phyloP scores from a whole-genome alignment of 2,797 vertebrate species.

The Leptodactylus fallax region DNA sequence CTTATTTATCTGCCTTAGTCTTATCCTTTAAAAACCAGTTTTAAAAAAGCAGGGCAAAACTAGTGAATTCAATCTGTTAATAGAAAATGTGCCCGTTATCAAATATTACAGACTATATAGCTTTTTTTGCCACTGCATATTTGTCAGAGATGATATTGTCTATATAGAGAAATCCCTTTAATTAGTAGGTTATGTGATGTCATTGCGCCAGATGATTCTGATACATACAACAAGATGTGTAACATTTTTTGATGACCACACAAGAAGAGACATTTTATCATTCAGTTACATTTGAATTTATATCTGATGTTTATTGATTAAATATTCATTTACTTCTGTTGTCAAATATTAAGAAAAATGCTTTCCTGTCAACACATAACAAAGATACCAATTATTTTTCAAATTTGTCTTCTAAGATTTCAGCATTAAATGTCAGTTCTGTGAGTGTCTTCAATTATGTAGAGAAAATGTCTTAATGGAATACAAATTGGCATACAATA shows the following conservation, averaged over 20 bases:
- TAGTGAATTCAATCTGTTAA: neutral
- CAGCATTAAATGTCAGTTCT: conserved; percentile 33
- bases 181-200: neutral
- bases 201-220: neutral
- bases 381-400: conserved; percentile 22
- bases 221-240: neutral
- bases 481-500: conserved; percentile 30
- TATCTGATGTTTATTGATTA: neutral
- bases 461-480: conserved; percentile 34
- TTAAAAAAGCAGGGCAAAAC: neutral
- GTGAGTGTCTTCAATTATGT: conserved; percentile 41
- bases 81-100: neutral
- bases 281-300: neutral
- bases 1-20: no score
- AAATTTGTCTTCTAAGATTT: conserved; percentile 32
- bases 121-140: neutral
- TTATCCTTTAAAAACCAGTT: no score
- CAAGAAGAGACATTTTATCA: neutral
- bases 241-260: neutral
- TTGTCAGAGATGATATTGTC: neutral
- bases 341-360: conserved; percentile 21
- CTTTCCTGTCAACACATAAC: conserved; percentile 4
- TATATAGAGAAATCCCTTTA: neutral
- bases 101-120: neutral
- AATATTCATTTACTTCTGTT: conserved; percentile 21